phyloP scores from a whole-genome alignment of 1,140 invertebrate genomes.

The Hycleus phaleratus region DNA sequence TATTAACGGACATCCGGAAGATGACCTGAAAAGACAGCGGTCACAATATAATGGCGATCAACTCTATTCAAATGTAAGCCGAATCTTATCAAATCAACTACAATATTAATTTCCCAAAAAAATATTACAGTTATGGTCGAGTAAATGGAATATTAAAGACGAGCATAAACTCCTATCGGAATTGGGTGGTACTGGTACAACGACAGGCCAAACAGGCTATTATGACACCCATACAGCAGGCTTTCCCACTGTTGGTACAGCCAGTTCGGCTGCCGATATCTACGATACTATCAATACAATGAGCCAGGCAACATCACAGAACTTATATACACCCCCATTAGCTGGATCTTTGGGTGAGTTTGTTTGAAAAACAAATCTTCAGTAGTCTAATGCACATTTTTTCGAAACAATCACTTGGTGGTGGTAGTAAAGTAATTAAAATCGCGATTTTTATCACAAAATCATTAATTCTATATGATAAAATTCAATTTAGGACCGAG shows the following conservation, averaged over 20 bases:
- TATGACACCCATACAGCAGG: slow-evolving; percentile 52
- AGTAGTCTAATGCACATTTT: not conserved
- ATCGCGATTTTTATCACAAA: not conserved
- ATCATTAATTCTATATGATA: not conserved
- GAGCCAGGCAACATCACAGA: slow-evolving; percentile 57
- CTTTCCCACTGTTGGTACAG: slow-evolving; percentile 49
- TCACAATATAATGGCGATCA: slow-evolving; percentile 85
- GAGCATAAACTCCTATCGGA: slow-evolving; percentile 79
- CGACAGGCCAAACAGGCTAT: slow-evolving; percentile 44
- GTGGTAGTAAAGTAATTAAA: slow-evolving; percentile 13
- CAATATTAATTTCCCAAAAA: slow-evolving; percentile 10
- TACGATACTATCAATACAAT: slow-evolving; percentile 70
- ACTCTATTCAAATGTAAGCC: slow-evolving; percentile 48
- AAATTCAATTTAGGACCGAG: slow-evolving; percentile 46
- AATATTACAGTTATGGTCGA: slow-evolving; percentile 67
- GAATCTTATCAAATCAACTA: slow-evolving; percentile 12
- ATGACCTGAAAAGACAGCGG: slow-evolving; percentile 77
- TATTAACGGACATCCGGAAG: slow-evolving; percentile 73
- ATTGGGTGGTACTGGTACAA: slow-evolving; percentile 53
- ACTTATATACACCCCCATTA: slow-evolving; percentile 69
- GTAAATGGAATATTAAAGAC: slow-evolving; percentile 83
- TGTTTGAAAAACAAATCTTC: not conserved
- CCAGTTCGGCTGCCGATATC: slow-evolving; percentile 54
- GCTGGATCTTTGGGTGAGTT: slow-evolving; percentile 60
- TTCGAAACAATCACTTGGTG: slow-evolving; percentile 1